Percentiles rank a stretch among this genome's conserved stretches.
Conservation (phyloP, 2,888 invertebrate species). For the Monoplex corrugatus region DNA sequence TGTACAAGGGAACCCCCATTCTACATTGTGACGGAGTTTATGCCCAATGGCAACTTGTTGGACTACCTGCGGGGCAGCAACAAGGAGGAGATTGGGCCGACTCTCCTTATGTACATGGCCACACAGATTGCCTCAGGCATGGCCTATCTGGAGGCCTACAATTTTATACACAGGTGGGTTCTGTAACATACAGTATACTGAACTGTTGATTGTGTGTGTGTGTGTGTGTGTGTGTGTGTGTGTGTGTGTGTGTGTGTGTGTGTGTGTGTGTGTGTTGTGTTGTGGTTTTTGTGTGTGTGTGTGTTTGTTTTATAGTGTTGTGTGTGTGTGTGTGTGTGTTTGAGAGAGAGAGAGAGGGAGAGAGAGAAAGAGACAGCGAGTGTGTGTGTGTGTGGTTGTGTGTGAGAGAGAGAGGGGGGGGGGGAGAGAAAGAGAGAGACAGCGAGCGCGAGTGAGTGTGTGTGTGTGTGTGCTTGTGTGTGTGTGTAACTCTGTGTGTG, state of each 20-base stretch:
- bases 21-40: constrained; percentile 99
- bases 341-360: no score
- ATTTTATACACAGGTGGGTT: constrained; percentile 87
- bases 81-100: constrained; percentile 90
- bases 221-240: neutral
- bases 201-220: no score
- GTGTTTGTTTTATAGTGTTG: no score
- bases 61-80: constrained; percentile 96
- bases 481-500: neutral
- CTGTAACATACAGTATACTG: neutral
- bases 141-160: constrained; percentile 97
- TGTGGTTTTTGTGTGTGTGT: neutral
- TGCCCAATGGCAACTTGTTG: constrained; percentile 98
- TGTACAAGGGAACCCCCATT: constrained; percentile 99
- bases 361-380: neutral
- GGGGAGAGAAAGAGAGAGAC: no score
- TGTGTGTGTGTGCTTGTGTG: neutral
- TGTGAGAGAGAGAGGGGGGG: neutral
- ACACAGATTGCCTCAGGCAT: constrained; percentile 99
- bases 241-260: neutral
- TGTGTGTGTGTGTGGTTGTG: neutral
- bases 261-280: neutral
- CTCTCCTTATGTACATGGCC: constrained; percentile 98
- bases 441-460: neutral
- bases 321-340: neutral